A percentile compares a stretch with the other conserved stretches of the same genome.
phyloP scores from a whole-genome alignment of 2,797 vertebrate genomes.

The Mormyrus proboscirostris region DNA sequence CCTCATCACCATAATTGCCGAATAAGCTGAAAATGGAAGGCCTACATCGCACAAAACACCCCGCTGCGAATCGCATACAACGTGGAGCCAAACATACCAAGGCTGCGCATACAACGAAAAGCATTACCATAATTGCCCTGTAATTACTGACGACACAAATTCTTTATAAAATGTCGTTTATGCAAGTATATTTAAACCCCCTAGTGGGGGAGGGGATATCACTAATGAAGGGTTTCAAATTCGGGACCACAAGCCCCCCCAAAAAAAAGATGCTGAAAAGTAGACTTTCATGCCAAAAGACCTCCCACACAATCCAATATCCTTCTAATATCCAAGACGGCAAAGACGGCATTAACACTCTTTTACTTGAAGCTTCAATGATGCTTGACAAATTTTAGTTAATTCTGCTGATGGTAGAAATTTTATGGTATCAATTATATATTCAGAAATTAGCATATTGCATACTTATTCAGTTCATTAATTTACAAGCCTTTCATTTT shows the following conservation, averaged over 20 bases:
- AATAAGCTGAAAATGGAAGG: constrained; percentile 12
- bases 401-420: not conserved
- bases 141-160: constrained; percentile 19
- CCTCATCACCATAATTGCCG: not conserved
- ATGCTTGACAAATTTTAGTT: not conserved
- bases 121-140: constrained; percentile 15
- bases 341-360: not conserved
- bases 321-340: not conserved
- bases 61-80: not conserved
- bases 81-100: constrained; percentile 6
- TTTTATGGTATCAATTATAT: not conserved
- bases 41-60: not conserved
- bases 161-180: constrained; percentile 13
- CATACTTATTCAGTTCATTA: not conserved
- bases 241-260: not conserved
- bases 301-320: constrained; percentile 3
- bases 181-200: constrained; percentile 11
- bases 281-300: constrained; percentile 2
- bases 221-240: constrained; percentile 19
- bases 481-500: not conserved
- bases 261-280: constrained; percentile 3
- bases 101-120: not conserved
- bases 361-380: not conserved
- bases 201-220: not conserved
- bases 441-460: not conserved